phyloP scores from a whole-genome alignment of 2,888 invertebrate species.

The Melinaea menophilus region DNA sequence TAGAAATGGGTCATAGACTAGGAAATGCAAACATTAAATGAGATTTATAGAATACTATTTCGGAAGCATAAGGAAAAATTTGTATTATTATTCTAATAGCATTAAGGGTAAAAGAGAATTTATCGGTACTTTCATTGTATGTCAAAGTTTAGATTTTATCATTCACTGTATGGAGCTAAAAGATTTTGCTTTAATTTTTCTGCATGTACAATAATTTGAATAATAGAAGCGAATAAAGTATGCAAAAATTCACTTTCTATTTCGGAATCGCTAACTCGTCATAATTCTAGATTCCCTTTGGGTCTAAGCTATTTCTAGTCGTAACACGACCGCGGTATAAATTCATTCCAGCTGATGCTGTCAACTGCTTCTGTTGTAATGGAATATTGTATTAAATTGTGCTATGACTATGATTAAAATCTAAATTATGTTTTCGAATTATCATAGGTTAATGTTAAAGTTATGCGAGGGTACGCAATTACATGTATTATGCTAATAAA shows the following conservation, averaged over 20 bases:
- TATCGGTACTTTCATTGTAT: no score
- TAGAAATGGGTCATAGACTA: slow-evolving; percentile 22
- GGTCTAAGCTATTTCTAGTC: slow-evolving; percentile 25
- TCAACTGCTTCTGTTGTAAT: slow-evolving; percentile 38
- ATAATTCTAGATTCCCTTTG: slow-evolving; percentile 9
- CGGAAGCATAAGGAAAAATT: slow-evolving; percentile 14
- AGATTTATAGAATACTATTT: slow-evolving; percentile 22
- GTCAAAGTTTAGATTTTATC: no score
- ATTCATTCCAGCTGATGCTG: slow-evolving; percentile 27
- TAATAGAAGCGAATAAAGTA: background rate
- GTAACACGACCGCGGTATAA: slow-evolving; percentile 28
- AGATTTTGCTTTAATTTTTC: background rate
- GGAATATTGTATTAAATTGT: slow-evolving; percentile 41
- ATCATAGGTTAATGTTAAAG: background rate
- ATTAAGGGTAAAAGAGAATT: slow-evolving; percentile 11
- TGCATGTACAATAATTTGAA: background rate
- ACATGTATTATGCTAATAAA: no score
- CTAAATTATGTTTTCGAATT: slow-evolving; percentile 22
- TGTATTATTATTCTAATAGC: background rate
- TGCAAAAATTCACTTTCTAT: background rate
- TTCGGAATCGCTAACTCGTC: slow-evolving; percentile 14
- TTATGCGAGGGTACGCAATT: background rate
- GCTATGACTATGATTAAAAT: slow-evolving; percentile 9
- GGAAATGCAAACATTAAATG: slow-evolving; percentile 24
- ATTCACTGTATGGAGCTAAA: background rate